Conservation (phyloP, 53 echinoderm and acorn worm genomes). For the Actinopyga echinites region DNA sequence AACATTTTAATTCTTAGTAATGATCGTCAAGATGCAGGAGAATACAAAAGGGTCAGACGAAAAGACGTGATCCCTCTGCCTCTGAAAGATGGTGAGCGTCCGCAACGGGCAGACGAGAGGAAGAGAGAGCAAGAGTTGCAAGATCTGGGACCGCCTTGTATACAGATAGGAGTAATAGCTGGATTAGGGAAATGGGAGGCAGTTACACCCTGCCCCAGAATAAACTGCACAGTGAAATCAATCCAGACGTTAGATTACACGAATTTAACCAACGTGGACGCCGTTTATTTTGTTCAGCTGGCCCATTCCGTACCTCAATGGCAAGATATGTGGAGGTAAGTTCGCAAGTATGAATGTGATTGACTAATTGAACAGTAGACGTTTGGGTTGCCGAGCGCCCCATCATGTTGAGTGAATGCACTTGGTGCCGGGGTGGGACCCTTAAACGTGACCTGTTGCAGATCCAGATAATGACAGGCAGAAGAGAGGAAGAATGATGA, state of each 20-base stretch:
- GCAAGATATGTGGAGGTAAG: not conserved
- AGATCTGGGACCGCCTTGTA: not conserved
- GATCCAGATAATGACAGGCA: not conserved
- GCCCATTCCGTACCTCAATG: not conserved
- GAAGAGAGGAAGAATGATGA: too few species aligned
- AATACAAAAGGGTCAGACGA: too few species aligned
- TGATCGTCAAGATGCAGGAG: too few species aligned
- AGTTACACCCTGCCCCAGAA: not conserved
- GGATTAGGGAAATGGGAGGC: not conserved
- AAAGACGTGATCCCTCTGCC: too few species aligned
- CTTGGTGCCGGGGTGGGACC: not conserved
- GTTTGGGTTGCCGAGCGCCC: too few species aligned
- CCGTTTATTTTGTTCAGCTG: not conserved
- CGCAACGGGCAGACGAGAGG: too few species aligned
- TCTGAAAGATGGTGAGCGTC: too few species aligned
- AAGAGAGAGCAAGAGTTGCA: not conserved
- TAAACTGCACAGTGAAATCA: constrained; percentile 11
- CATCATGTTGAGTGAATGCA: not conserved
- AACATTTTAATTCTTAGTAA: too few species aligned
- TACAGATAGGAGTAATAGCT: not conserved
- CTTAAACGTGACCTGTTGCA: not conserved
- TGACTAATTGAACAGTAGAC: not conserved
- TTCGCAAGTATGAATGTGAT: not conserved
- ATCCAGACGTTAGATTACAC: not conserved
- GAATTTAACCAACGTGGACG: not conserved